phyloP scores from a whole-genome alignment of 2,888 invertebrate genomes.

The Endotricha flammealis region DNA sequence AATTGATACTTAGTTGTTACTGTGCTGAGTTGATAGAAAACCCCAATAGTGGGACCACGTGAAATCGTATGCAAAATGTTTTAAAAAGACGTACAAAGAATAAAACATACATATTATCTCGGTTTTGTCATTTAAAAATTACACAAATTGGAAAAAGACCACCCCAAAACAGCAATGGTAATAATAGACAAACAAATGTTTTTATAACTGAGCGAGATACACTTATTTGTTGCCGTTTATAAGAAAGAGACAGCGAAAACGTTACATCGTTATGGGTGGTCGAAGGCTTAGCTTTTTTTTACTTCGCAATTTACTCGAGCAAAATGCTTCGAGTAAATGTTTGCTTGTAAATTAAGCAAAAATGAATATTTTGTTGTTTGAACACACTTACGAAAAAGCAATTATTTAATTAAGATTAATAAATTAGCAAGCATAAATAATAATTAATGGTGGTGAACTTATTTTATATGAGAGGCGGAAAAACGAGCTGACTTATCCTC shows the following conservation, averaged over 20 bases:
- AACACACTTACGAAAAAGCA: too few relatives aligned
- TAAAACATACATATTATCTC: background rate
- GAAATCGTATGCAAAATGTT: too few relatives aligned
- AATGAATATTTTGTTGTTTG: too few relatives aligned
- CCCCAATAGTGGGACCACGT: too few relatives aligned
- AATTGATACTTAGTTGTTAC: too few relatives aligned
- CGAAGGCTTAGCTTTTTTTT: constrained; percentile 55
- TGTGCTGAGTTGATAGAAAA: too few relatives aligned
- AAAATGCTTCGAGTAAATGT: constrained; percentile 4
- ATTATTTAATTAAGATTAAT: too few relatives aligned
- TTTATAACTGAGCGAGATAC: constrained; percentile 34
- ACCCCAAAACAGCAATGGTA: constrained; percentile 63
- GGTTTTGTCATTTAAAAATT: constrained; percentile 14
- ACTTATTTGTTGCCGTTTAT: constrained; percentile 17
- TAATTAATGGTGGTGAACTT: too few relatives aligned
- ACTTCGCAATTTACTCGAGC: constrained; percentile 37
- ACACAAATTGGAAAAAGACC: constrained; percentile 42
- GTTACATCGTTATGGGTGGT: constrained; percentile 62
- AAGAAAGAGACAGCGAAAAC: constrained; percentile 33
- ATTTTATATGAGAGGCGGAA: too few relatives aligned
- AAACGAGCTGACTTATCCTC: too few relatives aligned
- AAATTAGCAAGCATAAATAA: too few relatives aligned
- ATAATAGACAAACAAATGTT: constrained; percentile 56
- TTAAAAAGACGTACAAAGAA: background rate
- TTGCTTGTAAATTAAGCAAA: background rate